Evolutionary conservation across 2,888 invertebrate genomes (phyloP).

Genomic region (Pammene fasciana): DNA sequence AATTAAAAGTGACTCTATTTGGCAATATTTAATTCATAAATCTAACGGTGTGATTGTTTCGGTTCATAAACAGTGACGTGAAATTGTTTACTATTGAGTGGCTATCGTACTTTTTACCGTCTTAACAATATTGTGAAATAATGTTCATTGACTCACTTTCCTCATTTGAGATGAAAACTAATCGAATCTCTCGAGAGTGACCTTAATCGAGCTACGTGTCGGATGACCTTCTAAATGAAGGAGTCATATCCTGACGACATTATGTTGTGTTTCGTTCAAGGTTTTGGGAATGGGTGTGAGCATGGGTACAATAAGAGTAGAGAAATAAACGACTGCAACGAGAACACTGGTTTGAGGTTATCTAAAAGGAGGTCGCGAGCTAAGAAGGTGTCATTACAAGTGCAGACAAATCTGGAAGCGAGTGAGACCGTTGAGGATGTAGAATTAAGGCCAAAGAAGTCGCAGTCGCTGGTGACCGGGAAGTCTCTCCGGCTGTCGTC

Average conservation of each 20-base stretch:
- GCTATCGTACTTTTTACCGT: slow-evolving; percentile 39
- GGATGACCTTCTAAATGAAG: slow-evolving; percentile 80
- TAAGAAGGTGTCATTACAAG: slow-evolving; percentile 57
- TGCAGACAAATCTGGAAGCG: slow-evolving; percentile 47
- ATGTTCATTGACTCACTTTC: slow-evolving; percentile 45
- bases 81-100: slow-evolving; percentile 43
- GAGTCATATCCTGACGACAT: slow-evolving; percentile 80
- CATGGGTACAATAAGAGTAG: slow-evolving; percentile 63
- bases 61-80: slow-evolving; percentile 37
- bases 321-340: slow-evolving; percentile 62
- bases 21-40: slow-evolving; percentile 26
- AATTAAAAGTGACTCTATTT: slow-evolving; percentile 43
- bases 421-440: slow-evolving; percentile 49
- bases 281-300: slow-evolving; percentile 79
- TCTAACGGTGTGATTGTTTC: slow-evolving; percentile 40
- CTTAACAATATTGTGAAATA: slow-evolving; percentile 34
- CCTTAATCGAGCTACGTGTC: slow-evolving; percentile 50
- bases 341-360: slow-evolving; percentile 61
- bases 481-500: slow-evolving; percentile 69
- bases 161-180: slow-evolving; percentile 39
- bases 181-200: slow-evolving; percentile 45
- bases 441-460: slow-evolving; percentile 57
- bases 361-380: slow-evolving; percentile 44
- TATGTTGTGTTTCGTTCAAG: slow-evolving; percentile 89
- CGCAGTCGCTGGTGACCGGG: slow-evolving; percentile 57